Evolutionary conservation across 2,113 vertebrate species (phyloP).

Genomic region (Nyctereutes procyonoides): DNA sequence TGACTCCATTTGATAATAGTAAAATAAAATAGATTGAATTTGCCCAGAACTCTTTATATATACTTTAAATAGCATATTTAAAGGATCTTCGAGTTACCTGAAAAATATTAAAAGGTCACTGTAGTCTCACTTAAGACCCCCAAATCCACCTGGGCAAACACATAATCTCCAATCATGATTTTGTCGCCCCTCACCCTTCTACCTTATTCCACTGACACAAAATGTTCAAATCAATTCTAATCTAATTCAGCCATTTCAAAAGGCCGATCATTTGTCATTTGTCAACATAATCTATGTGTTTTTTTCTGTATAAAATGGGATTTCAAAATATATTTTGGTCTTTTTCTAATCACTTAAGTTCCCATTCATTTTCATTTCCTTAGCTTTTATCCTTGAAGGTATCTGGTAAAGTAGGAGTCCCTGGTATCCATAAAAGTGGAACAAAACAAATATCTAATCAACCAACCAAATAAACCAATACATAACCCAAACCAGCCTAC

Average conservation of each 20-base stretch:
- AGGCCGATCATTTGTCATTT: not conserved
- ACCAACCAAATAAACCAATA: not conserved
- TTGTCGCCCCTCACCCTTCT: not conserved
- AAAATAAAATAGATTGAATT: not conserved
- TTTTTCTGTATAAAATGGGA: not conserved
- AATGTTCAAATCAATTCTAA: not conserved
- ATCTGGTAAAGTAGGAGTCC: not conserved
- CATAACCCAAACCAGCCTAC: not conserved
- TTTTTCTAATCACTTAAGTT: not conserved
- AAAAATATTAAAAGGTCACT: not conserved
- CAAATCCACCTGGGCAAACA: not conserved
- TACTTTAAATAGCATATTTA: not conserved
- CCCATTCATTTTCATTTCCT: not conserved
- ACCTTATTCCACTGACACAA: not conserved
- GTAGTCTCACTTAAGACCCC: not conserved
- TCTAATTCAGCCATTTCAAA: not conserved
- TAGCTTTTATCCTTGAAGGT: not conserved
- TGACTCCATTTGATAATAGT: not conserved
- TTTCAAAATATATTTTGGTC: not conserved
- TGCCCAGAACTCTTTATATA: too few species aligned
- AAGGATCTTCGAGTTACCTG: not conserved
- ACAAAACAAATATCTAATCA: not conserved
- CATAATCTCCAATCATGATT: not conserved
- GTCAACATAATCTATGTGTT: not conserved
- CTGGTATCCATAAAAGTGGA: not conserved